These are phyloP conservation scores for Acyrthosiphon pisum DNA, from an alignment of 1,140 invertebrate species.

Conservation along the genomic window DNA sequence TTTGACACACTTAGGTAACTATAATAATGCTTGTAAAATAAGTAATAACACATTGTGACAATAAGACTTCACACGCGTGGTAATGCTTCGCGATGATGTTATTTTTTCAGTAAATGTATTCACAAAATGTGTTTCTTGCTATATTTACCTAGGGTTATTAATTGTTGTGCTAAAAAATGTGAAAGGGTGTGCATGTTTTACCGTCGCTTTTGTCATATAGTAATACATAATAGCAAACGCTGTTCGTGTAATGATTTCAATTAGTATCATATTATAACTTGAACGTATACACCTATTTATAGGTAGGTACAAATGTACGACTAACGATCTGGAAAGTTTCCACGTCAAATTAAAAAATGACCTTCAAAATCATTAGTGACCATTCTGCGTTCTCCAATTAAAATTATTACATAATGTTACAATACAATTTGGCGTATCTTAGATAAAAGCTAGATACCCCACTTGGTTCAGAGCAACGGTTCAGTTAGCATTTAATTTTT, in stretches of 20 bases:
- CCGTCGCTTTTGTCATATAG: neutral
- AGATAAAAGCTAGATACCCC: neutral
- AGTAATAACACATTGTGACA: neutral
- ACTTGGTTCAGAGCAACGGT: neutral
- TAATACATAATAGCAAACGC: neutral
- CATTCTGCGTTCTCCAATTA: neutral
- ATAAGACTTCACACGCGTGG: neutral
- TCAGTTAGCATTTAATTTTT: neutral
- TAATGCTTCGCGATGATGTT: neutral
- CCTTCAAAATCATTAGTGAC: neutral
- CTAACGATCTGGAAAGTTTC: neutral
- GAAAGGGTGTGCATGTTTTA: neutral
- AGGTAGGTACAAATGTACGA: neutral
- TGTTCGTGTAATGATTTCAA: neutral
- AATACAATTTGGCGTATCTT: neutral
- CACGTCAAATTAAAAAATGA: neutral
- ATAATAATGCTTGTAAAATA: neutral
- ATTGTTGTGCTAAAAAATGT: neutral
- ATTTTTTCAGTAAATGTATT: neutral
- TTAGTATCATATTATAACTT: neutral
- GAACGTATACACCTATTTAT: neutral
- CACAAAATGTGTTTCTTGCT: neutral
- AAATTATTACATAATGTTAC: neutral
- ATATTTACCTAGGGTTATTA: neutral
- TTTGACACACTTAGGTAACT: neutral